phyloP scores from a whole-genome alignment of 2,888 invertebrate species.

The Sarcophaga subvicina region DNA sequence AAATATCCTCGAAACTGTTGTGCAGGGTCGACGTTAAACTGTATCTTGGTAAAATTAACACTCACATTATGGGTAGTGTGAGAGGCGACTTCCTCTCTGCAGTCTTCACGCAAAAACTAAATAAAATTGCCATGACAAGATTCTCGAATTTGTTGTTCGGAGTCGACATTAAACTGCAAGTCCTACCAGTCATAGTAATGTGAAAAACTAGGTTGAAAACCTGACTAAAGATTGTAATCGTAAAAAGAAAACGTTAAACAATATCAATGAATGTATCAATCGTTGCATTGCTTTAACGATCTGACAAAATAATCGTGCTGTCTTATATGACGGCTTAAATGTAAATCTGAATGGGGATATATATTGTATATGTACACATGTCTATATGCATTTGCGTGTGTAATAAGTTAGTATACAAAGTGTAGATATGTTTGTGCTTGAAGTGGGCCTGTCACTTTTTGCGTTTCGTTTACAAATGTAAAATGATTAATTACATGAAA shows the following conservation, averaged over 20 bases:
- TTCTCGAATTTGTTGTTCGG: neutral
- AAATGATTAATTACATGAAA: constrained; percentile 68
- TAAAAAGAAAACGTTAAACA: neutral
- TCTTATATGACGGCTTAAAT: constrained; percentile 40
- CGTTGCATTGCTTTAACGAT: neutral
- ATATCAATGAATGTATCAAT: neutral
- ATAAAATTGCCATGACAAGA: neutral
- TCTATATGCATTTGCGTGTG: neutral
- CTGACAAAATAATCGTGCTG: constrained; percentile 32
- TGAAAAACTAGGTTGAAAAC: no score
- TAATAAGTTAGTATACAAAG: constrained; percentile 14
- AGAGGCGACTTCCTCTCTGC: no score
- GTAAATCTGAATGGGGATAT: neutral
- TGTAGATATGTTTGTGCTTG: constrained; percentile 43
- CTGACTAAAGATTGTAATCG: no score
- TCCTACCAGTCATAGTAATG: neutral
- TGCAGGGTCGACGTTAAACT: no score
- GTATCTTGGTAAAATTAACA: no score
- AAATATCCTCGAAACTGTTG: no score
- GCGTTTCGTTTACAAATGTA: constrained; percentile 63
- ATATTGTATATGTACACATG: neutral
- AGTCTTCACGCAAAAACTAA: no score
- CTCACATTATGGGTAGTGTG: no score
- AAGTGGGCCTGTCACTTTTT: constrained; percentile 63
- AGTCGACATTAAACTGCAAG: no score